Evolutionary conservation across 2,888 invertebrate species (phyloP).

Genomic region (Chloroclystis v-ata): DNA sequence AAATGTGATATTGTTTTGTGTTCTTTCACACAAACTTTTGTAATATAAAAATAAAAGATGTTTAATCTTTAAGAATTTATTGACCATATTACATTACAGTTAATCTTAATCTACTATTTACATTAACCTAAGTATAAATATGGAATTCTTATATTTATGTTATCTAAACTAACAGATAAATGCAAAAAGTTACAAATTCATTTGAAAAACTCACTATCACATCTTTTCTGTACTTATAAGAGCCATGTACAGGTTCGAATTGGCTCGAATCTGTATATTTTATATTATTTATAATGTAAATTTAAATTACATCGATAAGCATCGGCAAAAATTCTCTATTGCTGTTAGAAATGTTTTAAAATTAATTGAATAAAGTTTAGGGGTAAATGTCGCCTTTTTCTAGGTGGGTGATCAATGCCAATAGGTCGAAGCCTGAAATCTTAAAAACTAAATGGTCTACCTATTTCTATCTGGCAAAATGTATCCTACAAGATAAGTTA

Average conservation of each 20-base stretch:
- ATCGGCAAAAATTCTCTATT: no score
- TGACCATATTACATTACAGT: slow-evolving; percentile 72
- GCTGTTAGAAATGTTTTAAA: no score
- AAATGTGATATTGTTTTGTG: no score
- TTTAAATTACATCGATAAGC: no score
- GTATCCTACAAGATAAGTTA: slow-evolving; percentile 28
- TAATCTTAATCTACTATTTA: slow-evolving; percentile 72
- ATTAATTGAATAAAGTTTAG: no score
- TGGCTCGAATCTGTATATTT: not conserved
- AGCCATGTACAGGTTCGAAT: not conserved
- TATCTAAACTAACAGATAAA: slow-evolving; percentile 50
- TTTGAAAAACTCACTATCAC: slow-evolving; percentile 58
- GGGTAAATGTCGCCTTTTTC: slow-evolving; percentile 6
- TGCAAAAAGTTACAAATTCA: slow-evolving; percentile 64
- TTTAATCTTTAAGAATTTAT: slow-evolving; percentile 49
- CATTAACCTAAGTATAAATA: slow-evolving; percentile 64
- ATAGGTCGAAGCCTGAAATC: slow-evolving; percentile 4
- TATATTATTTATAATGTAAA: no score
- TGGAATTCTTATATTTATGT: slow-evolving; percentile 65
- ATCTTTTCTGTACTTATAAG: slow-evolving; percentile 61
- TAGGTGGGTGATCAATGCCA: slow-evolving; percentile 20
- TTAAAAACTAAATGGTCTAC: slow-evolving; percentile 25
- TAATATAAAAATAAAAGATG: slow-evolving; percentile 27
- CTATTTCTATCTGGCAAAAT: slow-evolving; percentile 22
- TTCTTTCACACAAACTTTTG: no score